Base-by-base conservation (phyloP, 2,113 vertebrate genomes). In the Pyrgilauda ruficollis region DNA sequence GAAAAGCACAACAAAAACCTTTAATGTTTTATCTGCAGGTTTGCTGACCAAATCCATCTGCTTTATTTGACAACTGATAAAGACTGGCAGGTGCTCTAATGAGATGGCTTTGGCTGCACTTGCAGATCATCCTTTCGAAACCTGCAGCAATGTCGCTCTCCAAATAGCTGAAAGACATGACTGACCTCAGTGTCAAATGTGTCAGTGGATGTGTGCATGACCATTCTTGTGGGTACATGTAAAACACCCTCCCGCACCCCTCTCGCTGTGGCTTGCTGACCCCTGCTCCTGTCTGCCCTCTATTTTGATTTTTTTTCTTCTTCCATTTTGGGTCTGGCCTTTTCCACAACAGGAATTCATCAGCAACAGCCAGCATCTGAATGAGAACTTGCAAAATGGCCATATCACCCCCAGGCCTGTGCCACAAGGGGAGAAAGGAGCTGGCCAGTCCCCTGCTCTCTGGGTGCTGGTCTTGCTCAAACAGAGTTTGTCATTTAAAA, bases 61-160 rank as follows among this genome's bases (percentile, higher is more conserved):
- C 92, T 92, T 94, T 95, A 96, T 96, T 96, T 96, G 96, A 96
- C 96, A 96, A 90, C 68, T 94, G 94, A 97, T 95, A 96, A 96
- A 96, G 92, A 95, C 92, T 96, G 95, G 94, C 93, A 97, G 96
- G 95, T 94, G 94, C 92, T 96, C 90, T 97, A 96, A 93, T 95
- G 88, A 95, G 83, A 88, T 28, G 24, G 52, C 77, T 97, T 95
- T 90, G 74, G 92, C 90, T 59, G 96, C 88, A 58, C 93, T 92
- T 75, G 85, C 88, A 82, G 85, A 90, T 90, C 92, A 90, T 94
- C 92, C 86, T 89, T 96, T 90, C 61, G 16, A 95, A 93, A 96
- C 92, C 77, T 9, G 11, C 95, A 94, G 93, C 86, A n/a, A 72
- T 55, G 90, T 22, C 3, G 0, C 69, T 86, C 90, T 87, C 72